Conservation (phyloP, 2,797 vertebrate species). For the Lerista edwardsae region DNA sequence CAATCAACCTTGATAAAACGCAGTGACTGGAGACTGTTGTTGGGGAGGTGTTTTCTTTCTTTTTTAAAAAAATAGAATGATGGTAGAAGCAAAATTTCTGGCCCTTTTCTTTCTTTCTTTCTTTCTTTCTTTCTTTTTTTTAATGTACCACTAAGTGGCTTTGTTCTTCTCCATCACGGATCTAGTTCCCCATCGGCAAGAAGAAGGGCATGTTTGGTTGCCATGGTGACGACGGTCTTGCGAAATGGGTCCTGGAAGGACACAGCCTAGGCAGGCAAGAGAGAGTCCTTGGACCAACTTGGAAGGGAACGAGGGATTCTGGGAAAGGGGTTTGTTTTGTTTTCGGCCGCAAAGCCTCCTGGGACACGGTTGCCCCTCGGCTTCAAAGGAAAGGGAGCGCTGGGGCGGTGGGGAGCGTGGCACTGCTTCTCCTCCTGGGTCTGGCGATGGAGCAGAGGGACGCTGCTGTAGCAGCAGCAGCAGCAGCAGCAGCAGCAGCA, state of each 20-base stretch:
- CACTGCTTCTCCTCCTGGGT: not conserved
- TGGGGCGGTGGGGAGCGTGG: not conserved
- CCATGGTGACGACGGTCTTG: not conserved
- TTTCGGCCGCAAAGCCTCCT: not conserved
- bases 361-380: not conserved
- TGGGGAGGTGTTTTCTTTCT: not conserved
- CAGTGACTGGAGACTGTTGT: too few species aligned
- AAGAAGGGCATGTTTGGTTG: not conserved
- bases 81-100: not conserved
- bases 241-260: not conserved
- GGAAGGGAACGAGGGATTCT: not conserved
- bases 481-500: not conserved
- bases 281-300: not conserved
- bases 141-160: fast-evolving
- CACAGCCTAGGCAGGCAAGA: not conserved
- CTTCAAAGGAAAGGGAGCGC: not conserved
- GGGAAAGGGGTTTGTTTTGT: not conserved
- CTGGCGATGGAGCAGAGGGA: not conserved
- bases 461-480: not conserved
- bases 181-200: not conserved
- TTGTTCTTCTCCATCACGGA: not conserved
- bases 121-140: not conserved
- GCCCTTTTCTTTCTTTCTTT: not conserved
- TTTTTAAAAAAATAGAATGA: too few species aligned
- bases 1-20: too few species aligned